Conservation (phyloP, 2,888 invertebrate species). For the Pristionchus exspectatus region DNA sequence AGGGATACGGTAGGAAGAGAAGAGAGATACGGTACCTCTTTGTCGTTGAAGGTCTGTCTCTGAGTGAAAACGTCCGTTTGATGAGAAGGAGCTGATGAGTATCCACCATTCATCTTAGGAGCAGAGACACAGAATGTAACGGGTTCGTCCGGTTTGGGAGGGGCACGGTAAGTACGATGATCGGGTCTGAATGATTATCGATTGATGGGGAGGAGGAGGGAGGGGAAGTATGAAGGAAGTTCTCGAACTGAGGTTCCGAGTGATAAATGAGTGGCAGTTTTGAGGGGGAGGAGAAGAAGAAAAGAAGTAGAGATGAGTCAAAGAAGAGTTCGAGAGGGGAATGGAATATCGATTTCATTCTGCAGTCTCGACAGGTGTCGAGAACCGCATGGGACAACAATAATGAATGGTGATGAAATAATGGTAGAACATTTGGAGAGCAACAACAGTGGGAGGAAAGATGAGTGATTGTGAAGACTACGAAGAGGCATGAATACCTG, state of each 20-base stretch:
- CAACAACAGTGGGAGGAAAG: no score
- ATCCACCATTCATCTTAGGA: conserved; percentile 50
- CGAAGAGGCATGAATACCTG: conserved; percentile 53
- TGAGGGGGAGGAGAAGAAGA: conserved; percentile 13
- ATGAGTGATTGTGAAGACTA: neutral
- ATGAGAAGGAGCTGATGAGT: conserved; percentile 64
- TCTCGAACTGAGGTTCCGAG: conserved; percentile 43
- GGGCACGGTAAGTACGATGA: conserved; percentile 34
- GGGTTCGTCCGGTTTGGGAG: conserved; percentile 57
- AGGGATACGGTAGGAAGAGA: neutral
- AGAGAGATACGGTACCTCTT: conserved; percentile 62
- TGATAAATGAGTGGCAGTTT: conserved; percentile 23
- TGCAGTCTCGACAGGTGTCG: conserved; percentile 19
- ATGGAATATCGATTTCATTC: conserved; percentile 16
- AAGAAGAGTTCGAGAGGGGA: neutral
- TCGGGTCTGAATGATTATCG: conserved; percentile 32
- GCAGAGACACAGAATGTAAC: conserved; percentile 63
- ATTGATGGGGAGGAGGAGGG: neutral
- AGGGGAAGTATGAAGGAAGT: conserved; percentile 37
- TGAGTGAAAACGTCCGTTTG: conserved; percentile 65
- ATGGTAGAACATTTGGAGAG: neutral
- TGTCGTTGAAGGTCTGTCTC: conserved; percentile 60
- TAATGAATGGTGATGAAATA: neutral
- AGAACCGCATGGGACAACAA: conserved; percentile 6
- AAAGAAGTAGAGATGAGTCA: conserved; percentile 3